Evolutionary conservation across 2,888 invertebrate species (phyloP), one percentile per base, ranked within the genome.

Genomic region (Cerastis leucographa): DNA sequence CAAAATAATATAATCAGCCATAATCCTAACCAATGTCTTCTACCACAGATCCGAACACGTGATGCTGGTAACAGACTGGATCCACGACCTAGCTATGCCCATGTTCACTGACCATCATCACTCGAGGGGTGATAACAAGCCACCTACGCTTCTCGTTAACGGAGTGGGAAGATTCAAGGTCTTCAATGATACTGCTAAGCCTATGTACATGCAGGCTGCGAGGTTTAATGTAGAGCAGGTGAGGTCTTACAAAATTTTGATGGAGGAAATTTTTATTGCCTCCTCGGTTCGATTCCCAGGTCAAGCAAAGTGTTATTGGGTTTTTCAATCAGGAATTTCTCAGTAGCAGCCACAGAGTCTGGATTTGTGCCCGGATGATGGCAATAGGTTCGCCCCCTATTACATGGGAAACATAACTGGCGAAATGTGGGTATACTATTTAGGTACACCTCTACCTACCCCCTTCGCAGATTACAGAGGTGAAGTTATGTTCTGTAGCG

Each of bases 101-200:
- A 98, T 98, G 94, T 99, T 99, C 93, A 97, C 98, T 0, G 97
- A 97, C n/a, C 99, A 99, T 92, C 98, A 99, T 91, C 98, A 99
- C 91, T 97, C 98, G 0, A 96, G 97, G 40, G 98, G 98, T 0
- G 97, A 98, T 89, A 99, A 99, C 92, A 99, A 98, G 89, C 98
- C 99, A 0, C 97, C 98, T 0, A 98, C 98, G 19, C 95, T 99
- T 54, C 96, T 99, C 19, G 97, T 99, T 77, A 99, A 99, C 90
- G 99, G 99, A 8, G 96, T 97, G 11, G 99, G 99, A 0, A 94
- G 98, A 54, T 97, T 97, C 89, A 94, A 91, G 67, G 88, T 94
- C 49, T 97, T 95, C 93, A 93, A 91, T 69, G 93, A 92, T 14
- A 94, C 91, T 12, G 89, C 92, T 14, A 92, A 93, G 51, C 94